Evolutionary conservation across 2,888 invertebrate genomes (phyloP).

Genomic region (Tuta absoluta): DNA sequence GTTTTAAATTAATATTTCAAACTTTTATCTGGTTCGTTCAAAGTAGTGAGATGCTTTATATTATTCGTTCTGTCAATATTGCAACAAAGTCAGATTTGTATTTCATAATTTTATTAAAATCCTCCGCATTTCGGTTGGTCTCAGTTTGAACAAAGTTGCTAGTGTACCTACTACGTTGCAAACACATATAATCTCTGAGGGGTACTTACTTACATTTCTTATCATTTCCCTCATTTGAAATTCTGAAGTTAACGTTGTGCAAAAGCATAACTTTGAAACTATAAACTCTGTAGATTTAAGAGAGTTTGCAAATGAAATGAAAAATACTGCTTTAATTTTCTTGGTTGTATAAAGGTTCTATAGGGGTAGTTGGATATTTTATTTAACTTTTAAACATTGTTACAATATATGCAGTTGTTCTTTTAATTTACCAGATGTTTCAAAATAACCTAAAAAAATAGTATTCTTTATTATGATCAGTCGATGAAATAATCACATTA

Average conservation of each 20-base stretch:
- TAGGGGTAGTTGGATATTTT: not conserved
- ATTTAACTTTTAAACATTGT: not conserved
- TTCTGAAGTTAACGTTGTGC: slow-evolving; percentile 25
- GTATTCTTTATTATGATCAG: no score
- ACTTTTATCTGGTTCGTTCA: no score
- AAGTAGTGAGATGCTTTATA: not conserved
- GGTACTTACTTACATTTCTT: slow-evolving; percentile 23
- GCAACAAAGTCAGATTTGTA: not conserved
- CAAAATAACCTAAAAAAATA: no score
- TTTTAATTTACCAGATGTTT: no score
- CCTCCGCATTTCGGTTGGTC: not conserved
- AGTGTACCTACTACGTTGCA: not conserved
- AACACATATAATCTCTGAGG: slow-evolving; percentile 18
- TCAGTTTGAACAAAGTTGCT: not conserved
- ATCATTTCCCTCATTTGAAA: slow-evolving; percentile 27
- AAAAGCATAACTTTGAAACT: slow-evolving; percentile 27
- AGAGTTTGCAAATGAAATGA: slow-evolving; percentile 17
- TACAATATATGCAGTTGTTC: no score
- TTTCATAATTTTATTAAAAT: slow-evolving; percentile 11
- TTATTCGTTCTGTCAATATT: not conserved
- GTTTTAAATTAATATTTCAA: no score
- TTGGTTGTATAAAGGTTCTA: not conserved
- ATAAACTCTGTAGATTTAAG: slow-evolving; percentile 24
- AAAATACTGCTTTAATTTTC: slow-evolving; percentile 16
- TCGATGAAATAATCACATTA: no score